These are phyloP conservation scores for Unio pictorum DNA, from an alignment of 2,888 invertebrate genomes.

Conservation along the genomic window DNA sequence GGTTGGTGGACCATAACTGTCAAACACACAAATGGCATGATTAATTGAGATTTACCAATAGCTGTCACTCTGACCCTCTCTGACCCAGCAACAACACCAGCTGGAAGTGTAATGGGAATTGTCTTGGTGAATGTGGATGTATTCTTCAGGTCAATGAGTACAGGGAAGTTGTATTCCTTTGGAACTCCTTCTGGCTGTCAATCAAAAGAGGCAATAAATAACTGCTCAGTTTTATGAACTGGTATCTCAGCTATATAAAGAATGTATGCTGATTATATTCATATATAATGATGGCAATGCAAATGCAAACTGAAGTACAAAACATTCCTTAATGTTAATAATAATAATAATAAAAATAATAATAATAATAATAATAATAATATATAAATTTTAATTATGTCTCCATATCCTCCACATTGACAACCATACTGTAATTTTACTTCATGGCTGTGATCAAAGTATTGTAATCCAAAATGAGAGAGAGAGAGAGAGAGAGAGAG, in stretches of 20 bases:
- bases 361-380: too few relatives aligned
- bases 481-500: neutral
- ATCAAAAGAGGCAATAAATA: too few relatives aligned
- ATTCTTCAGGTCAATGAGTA: conserved; percentile 51
- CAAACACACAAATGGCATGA: too few relatives aligned
- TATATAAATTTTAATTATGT: too few relatives aligned
- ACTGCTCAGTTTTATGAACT: too few relatives aligned
- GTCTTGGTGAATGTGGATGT: conserved; percentile 70
- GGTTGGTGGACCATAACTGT: too few relatives aligned
- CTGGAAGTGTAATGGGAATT: conserved; percentile 81
- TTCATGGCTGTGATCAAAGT: too few relatives aligned
- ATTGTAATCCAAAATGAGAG: neutral
- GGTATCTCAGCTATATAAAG: neutral
- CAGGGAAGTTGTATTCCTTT: conserved; percentile 55
- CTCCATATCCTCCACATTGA: too few relatives aligned
- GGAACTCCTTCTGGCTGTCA: conserved; percentile 59
- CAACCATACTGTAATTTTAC: too few relatives aligned
- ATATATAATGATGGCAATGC: neutral
- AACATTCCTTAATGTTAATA: too few relatives aligned
- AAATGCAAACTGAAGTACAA: too few relatives aligned
- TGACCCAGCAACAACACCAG: conserved; percentile 78
- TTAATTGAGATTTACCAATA: conserved; percentile 53
- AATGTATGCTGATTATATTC: neutral
- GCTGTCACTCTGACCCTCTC: conserved; percentile 77
- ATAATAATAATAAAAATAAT: too few relatives aligned